Evolutionary conservation across 2,113 vertebrate genomes (phyloP), one percentile per base, ranked within the genome.

Genomic region (Rostratula benghalensis): DNA sequence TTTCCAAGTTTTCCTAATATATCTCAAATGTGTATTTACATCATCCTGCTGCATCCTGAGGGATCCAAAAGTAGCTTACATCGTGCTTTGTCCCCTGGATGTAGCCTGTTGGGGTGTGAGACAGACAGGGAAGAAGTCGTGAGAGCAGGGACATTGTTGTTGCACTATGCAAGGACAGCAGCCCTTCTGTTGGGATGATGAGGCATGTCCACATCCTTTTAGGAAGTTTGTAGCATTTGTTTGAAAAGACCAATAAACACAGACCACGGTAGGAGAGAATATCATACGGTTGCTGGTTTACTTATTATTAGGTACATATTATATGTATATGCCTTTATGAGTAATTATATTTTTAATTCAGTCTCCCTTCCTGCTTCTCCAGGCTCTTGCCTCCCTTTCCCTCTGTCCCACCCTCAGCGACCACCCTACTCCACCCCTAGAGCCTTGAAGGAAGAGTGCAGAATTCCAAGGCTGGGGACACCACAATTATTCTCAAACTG

Each of bases 1-100:
- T 88, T 86, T 94, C 85, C 90, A 92, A 68, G 70, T 78, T 91
- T 89, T 95, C 82, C 67, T 90, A 91, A 95, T 95, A 74, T 87
- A 83, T 94, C 90, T 95, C 71, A 77, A 74, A 93, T 85, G 75
- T 75, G 22, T 97, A 33, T 93, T 60, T 89, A 37, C 92, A 80
- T 81, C 73, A 87, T 84, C 77, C 46, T 84, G 56, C 57, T 2
- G 10, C 61, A 73, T 90, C 82, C 90, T 90, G 91, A 91, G 67
- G 67, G 59, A 85, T 90, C 86, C 65, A 67, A 84, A 96, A 95
- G 83, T 75, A 87, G 46, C 61, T 86, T 85, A n/a, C 30, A 25
- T n/a, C n/a, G n/a, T 54, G 75, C 70, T 78, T 93, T 84, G 48
- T 89, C 92, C 43, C 35, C 60, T 92, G 80, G 57, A 41, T 50